phyloP scores from a whole-genome alignment of 2,797 vertebrate species.

The Lerista edwardsae region DNA sequence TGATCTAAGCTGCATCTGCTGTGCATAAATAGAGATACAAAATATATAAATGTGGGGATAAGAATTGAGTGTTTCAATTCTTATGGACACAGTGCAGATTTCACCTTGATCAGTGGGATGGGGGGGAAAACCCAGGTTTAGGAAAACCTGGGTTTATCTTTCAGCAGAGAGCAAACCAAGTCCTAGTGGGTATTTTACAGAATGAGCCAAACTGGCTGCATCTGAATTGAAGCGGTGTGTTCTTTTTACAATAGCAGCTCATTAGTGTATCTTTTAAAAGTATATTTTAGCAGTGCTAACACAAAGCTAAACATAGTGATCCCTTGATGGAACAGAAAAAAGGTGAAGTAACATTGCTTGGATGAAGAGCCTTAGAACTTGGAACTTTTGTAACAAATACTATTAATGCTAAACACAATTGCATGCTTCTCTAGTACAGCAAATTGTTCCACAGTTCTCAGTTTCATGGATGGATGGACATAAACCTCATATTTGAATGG shows the following conservation, averaged over 20 bases:
- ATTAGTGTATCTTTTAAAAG: conserved; percentile 44
- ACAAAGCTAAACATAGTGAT: neutral
- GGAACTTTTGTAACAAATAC: conserved; percentile 61
- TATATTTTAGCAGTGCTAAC: conserved; percentile 37
- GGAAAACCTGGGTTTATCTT: too few species aligned
- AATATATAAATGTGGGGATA: neutral
- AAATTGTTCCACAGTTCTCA: conserved; percentile 54
- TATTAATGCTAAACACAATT: conserved; percentile 36
- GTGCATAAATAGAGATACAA: neutral
- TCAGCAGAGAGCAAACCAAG: neutral
- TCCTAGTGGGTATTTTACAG: neutral
- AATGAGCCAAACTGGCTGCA: conserved; percentile 34
- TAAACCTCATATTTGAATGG: conserved; percentile 61
- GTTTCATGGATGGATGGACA: conserved; percentile 58
- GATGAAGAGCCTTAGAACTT: conserved; percentile 8
- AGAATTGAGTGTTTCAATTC: neutral
- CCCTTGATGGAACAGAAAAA: conserved; percentile 1
- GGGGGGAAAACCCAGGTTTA: neutral
- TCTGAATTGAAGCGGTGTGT: conserved; percentile 2
- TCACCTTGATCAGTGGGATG: neutral
- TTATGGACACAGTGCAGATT: neutral
- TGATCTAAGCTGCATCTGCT: neutral
- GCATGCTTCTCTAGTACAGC: conserved; percentile 44
- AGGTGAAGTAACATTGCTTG: conserved; percentile 3
- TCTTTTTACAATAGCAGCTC: neutral